Evolutionary conservation across 2,797 vertebrate genomes (phyloP), one percentile per base, ranked within the genome.

Genomic region (Heterohyrax brucei): DNA sequence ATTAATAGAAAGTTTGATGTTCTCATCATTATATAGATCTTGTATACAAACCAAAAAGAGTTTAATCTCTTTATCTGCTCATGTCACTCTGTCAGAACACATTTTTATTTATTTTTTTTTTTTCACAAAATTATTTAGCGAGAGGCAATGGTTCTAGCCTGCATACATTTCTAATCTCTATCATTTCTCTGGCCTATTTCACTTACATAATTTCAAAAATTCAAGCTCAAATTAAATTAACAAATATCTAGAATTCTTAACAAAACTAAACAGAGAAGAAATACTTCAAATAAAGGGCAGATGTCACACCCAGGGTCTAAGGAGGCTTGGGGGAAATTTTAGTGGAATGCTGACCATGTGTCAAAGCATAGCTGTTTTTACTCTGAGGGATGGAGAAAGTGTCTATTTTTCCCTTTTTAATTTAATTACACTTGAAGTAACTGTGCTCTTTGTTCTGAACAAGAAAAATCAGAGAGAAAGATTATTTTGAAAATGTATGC

Each of bases 361-460:
- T 80, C 39, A 79, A 59, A 73, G 1, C 39, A 46, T 59, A 76
- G 26, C 18, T 94, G 22, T 26, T 96, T 72, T 92, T 72, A 10
- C 53, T 56, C 77, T 84, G 56, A 50, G 14, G 28, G 64, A 1
- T 68, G 33, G 24, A 80, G 19, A 82, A 10, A 56, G 21, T 10
- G 2, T 5, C 6, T 39, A 44, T 72, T 81, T 81, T 62, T 80
- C 39, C 6, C 89, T 87, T 92, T 92, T 6, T 66, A 82, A 76
- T 94, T 90, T 92, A 78, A 61, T 88, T 72, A 10, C 4, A 59
- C 44, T 87, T 70, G 44, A 96, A 94, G 21, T 19, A 9, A 13
- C 13, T 89, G 14, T 68, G 83, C 39, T 86, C 81, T 80, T 21
- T 84, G 5, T 18, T 56, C 18, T 76, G 28, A 93, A 83, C 13